Base-by-base conservation (phyloP, 2,113 vertebrate species). In the Cervus canadensis region DNA sequence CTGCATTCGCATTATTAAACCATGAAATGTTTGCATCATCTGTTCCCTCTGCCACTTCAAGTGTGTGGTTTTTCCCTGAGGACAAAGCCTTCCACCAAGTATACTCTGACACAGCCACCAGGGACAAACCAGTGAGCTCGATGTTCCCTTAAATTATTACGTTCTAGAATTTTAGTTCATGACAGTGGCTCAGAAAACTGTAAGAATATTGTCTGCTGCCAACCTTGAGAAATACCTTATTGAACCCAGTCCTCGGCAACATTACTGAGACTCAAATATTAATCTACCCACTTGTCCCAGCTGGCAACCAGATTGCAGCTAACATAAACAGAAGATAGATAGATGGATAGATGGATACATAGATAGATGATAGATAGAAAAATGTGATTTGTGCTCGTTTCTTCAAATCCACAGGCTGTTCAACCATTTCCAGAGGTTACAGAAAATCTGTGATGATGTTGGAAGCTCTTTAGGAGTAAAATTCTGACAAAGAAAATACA, bases 91-190 rank as follows among this genome's bases (percentile, higher is more conserved):
- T 57, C 25, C 43, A 87, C 14, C 28, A 92, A 30, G 26, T 90
- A 14, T 19, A 25, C 30, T 62, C 92, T 79, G 62, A 74, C 56
- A 89, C 9, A 92, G 28, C 25, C 54, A 87, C 56, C 45, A 79
- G 48, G 23, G 28, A 88, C 26, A 74, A 50, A 85, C 36, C 59
- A 60, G 26, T 64, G 23, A 93, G 43, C 50, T 67, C 82, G 7
- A 36, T 60, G 25, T 54, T 86, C 16, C 50, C 93, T 98, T 97
- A 26, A 96, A n/a, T 99, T 30, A 48, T 45, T 90, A 79, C 79
- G 40, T 62, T 94, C 81, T 83, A 81, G 71, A 94, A 93, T 89
- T 93, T 87, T 74, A 87, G 25, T 85, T 96, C 81, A 89, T 93
- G 40, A 93, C 45, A 57, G 10, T 64, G 71, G 76, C 81, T 79